Evolutionary conservation across 2,113 vertebrate genomes (phyloP).

Genomic region (Pimephales promelas): DNA sequence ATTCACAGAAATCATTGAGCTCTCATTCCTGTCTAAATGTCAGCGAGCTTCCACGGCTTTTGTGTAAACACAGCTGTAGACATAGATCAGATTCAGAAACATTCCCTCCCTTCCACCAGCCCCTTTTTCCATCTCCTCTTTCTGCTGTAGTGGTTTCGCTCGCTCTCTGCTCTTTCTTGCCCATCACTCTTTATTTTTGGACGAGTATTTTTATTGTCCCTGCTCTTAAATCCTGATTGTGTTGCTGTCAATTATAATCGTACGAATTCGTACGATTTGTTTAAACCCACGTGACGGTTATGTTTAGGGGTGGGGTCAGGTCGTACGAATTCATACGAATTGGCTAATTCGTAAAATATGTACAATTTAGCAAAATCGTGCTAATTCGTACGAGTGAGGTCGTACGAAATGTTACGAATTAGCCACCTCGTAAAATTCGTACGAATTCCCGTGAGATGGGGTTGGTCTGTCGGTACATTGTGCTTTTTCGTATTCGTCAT

Average conservation of each 20-base stretch:
- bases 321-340: too few species aligned
- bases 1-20: conserved; percentile 50
- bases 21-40: conserved; percentile 64
- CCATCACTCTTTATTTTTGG: conserved; percentile 4
- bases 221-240: not conserved
- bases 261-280: too few species aligned
- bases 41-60: conserved; percentile 52
- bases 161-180: not conserved
- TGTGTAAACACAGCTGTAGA: conserved; percentile 59
- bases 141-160: not conserved
- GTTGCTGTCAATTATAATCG: not conserved
- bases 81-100: conserved; percentile 24
- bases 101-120: conserved; percentile 11
- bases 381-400: too few species aligned
- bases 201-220: not conserved
- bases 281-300: too few species aligned
- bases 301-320: too few species aligned
- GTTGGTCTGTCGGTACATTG: too few species aligned
- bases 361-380: too few species aligned
- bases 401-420: too few species aligned
- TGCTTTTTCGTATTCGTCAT: not conserved
- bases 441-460: too few species aligned
- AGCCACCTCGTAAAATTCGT: too few species aligned
- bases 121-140: conserved; percentile 27
- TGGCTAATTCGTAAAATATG: too few species aligned